These are phyloP conservation scores for Hermaeophaga mercurialis DNA, from an alignment of 2,888 invertebrate species.

Conservation along the genomic window DNA sequence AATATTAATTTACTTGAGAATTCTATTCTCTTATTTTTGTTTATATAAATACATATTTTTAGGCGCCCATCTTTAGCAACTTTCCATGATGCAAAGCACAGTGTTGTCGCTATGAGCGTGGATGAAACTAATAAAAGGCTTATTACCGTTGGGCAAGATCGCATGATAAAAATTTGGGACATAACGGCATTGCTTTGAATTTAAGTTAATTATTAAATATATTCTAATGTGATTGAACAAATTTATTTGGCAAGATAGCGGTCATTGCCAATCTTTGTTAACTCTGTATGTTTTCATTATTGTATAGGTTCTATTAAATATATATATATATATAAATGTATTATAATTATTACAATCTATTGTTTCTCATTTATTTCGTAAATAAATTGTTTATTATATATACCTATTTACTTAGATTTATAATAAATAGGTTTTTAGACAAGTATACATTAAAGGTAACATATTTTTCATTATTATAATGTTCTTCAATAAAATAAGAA, in stretches of 20 bases:
- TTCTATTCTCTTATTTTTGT: too few species aligned
- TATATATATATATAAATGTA: conserved; percentile 31
- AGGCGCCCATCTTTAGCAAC: conserved; percentile 91
- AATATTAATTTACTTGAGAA: too few species aligned
- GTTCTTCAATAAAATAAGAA: too few species aligned
- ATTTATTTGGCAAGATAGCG: conserved; percentile 37
- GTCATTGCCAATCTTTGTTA: conserved; percentile 51
- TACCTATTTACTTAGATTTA: too few species aligned
- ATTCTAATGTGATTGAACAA: conserved; percentile 54
- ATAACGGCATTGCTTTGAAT: conserved; percentile 65
- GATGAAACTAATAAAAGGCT: conserved; percentile 88
- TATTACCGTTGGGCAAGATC: conserved; percentile 93
- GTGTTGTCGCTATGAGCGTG: conserved; percentile 84
- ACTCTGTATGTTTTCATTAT: conserved; percentile 50
- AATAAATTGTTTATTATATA: conserved; percentile 29
- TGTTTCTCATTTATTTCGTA: conserved; percentile 29
- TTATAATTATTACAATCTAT: conserved; percentile 29
- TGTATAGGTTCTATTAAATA: conserved; percentile 49
- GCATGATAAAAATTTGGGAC: conserved; percentile 93
- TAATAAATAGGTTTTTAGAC: too few species aligned
- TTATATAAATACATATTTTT: not conserved
- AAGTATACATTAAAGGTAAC: too few species aligned
- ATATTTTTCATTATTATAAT: too few species aligned
- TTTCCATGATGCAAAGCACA: conserved; percentile 95
- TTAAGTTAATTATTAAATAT: conserved; percentile 35